A percentile compares a stretch with the other conserved stretches of the same genome.
Evolutionary conservation across 2,888 invertebrate species (phyloP).

Genomic region (Pinctada fucata): DNA sequence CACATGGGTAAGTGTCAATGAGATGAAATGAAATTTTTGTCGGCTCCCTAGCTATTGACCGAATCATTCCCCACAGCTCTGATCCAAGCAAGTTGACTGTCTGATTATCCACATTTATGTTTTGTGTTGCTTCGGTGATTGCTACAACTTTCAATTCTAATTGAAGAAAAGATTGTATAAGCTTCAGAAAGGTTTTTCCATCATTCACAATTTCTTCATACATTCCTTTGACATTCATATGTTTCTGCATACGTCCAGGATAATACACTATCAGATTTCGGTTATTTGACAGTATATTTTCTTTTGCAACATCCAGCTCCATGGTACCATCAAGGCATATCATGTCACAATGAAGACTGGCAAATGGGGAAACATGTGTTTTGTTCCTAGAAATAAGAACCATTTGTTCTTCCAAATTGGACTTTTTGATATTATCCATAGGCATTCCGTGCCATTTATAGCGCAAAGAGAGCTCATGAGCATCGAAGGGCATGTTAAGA

Average conservation of each 20-base stretch:
- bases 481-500: not conserved
- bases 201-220: not conserved
- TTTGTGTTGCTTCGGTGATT: conserved; percentile 35
- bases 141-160: not conserved
- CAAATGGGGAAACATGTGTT: not conserved
- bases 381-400: too few species aligned
- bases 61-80: conserved; percentile 47
- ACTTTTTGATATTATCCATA: not conserved
- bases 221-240: not conserved
- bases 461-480: not conserved
- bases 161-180: not conserved
- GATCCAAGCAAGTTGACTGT: conserved; percentile 29
- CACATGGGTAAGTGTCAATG: not conserved
- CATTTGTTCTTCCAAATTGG: not conserved
- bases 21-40: not conserved
- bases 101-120: not conserved
- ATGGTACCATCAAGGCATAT: not conserved
- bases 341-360: not conserved
- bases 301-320: not conserved
- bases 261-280: not conserved
- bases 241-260: not conserved
- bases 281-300: too few species aligned
- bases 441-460: not conserved
- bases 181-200: not conserved
- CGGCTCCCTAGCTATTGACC: conserved; percentile 21